Conservation (phyloP, 1,140 invertebrate species). For the Lordiphosa stackelbergi region DNA sequence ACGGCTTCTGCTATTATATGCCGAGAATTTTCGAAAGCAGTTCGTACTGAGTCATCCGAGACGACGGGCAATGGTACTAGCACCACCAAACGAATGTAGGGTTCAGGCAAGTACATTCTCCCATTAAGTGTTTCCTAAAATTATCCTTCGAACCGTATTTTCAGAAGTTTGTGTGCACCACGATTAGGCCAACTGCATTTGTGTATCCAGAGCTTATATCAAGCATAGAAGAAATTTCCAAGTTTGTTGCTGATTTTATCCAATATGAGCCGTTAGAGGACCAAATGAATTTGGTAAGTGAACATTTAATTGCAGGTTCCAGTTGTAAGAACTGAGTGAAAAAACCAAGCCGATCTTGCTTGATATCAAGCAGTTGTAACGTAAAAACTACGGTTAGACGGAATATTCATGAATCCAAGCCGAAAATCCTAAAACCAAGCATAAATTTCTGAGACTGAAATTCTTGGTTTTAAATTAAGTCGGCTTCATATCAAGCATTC, state of each 20-base stretch:
- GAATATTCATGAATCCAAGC: no score
- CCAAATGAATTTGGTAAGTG: conserved; percentile 79
- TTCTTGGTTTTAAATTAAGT: no score
- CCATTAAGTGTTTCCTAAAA: background rate
- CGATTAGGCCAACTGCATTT: conserved; percentile 80
- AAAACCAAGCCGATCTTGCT: no score
- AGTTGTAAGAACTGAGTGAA: no score
- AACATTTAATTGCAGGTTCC: no score
- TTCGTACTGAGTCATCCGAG: conserved; percentile 81
- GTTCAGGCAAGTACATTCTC: conserved; percentile 79
- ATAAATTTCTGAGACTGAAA: no score
- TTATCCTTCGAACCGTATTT: background rate
- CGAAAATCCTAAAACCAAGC: no score
- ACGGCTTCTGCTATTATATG: conserved; percentile 84
- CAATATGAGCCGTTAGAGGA: conserved; percentile 79
- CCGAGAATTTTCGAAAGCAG: conserved; percentile 90
- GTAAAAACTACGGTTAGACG: no score
- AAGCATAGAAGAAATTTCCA: conserved; percentile 79
- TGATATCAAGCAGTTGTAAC: no score
- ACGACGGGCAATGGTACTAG: conserved; percentile 85
- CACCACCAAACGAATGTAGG: conserved; percentile 89
- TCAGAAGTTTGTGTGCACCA: conserved; percentile 83
- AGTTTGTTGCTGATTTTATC: conserved; percentile 81
- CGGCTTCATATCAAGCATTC: no score
- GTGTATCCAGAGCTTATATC: conserved; percentile 79